Base-by-base conservation (phyloP, 92 coral and sea anemone genomes). In the Umimayanthus kanabou region DNA sequence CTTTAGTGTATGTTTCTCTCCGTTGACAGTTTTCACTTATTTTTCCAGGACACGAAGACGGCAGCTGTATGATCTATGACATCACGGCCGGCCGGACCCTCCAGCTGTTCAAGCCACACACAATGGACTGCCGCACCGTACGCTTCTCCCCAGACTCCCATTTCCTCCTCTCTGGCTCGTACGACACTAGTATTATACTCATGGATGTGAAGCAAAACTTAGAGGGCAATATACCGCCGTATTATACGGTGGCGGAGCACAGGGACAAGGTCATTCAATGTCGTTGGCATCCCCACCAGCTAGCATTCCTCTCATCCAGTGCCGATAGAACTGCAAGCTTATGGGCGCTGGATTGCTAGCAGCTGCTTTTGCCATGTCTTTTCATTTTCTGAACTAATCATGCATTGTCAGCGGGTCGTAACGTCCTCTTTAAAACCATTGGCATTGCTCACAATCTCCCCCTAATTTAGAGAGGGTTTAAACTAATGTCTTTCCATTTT, bases 81-180 rank as follows among this genome's bases (percentile, higher is more conserved):
- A 92, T 97, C 76, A 93, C 98, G 23, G 99, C 99, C 4, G 98
- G 99, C 7, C 86, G 96, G 80, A 90, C 95, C 2, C 88, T 97
- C 6, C 95, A 94, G 85, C 87, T 94, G 85, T 97, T 97, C 84
- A 93, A 94, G 74, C 99, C 99, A 0, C 99, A 97, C 89, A 94
- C 93, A 77, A 87, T 91, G 92, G 99, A 97, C 87, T 97, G 99
- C 85, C 89, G 99, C 61, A 92, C 99, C 71, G 96, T 97, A 22
- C 98, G 99, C 53, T 97, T 95, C 88, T 97, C 99, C 49, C 96
- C 98, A 73, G 98, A 94, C 84, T 94, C 96, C 82, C 93, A 91
- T 74, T 94, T 92, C 90, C 91, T 97, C 65, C 84, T 97, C 87
- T 90, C 98, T 23, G 98, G 98, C 57, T 97, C 99, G 1, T 97